These are phyloP conservation scores for Ommatoiulus sabulosus DNA, from an alignment of 2,888 invertebrate species.

Conservation along the genomic window DNA sequence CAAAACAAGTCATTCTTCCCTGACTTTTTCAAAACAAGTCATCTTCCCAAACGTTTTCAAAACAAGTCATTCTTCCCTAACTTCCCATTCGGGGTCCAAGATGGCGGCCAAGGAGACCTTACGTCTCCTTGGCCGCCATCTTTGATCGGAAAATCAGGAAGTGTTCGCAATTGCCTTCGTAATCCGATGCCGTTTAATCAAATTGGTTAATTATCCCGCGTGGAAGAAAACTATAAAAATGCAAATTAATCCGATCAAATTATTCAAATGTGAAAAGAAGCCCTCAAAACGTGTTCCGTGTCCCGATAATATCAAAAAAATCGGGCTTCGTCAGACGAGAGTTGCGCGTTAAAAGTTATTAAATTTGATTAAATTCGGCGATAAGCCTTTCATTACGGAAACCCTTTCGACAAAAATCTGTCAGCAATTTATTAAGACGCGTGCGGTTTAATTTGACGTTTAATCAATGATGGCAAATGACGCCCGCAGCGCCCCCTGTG, in stretches of 20 bases:
- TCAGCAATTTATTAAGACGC: neutral
- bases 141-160: neutral
- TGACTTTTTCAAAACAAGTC: too few relatives aligned
- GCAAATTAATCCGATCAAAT: constrained; percentile 3
- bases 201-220: neutral
- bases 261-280: neutral
- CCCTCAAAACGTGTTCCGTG: neutral
- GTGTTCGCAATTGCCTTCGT: neutral
- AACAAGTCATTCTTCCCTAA: too few relatives aligned
- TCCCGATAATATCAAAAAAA: neutral
- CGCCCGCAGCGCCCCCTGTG: neutral
- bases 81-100: too few relatives aligned
- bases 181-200: neutral
- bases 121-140: too few relatives aligned
- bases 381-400: neutral
- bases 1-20: too few relatives aligned
- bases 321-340: neutral
- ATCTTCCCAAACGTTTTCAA: too few relatives aligned
- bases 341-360: neutral
- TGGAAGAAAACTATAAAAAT: neutral
- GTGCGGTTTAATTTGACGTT: neutral
- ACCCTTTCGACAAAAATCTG: neutral
- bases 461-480: neutral
- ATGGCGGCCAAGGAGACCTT: too few relatives aligned
- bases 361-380: neutral